A percentile compares a stretch with the other conserved stretches of the same genome.
phyloP scores from a whole-genome alignment of 2,888 invertebrate species.

The Drosophila anceps region DNA sequence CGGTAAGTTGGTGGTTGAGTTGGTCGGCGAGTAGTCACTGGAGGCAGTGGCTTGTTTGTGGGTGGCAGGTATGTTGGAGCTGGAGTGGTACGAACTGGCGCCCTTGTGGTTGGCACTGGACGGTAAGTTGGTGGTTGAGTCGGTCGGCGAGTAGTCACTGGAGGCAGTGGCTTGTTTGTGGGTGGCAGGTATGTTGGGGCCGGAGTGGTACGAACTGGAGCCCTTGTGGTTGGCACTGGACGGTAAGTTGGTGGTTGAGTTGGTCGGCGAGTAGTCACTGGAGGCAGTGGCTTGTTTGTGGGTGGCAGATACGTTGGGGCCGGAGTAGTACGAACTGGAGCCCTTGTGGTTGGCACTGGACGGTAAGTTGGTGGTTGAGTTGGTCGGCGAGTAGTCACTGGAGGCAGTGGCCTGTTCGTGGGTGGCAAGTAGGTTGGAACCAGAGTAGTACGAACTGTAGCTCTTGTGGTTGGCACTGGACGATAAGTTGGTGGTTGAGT shows the following conservation, averaged over 20 bases:
- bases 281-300: conserved; percentile 55
- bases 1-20: too few relatives aligned
- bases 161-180: conserved; percentile 55
- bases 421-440: conserved; percentile 31
- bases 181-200: conserved; percentile 65
- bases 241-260: conserved; percentile 1
- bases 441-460: conserved; percentile 1
- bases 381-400: conserved; percentile 53
- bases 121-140: conserved; percentile 2
- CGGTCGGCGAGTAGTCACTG: conserved; percentile 50
- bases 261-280: conserved; percentile 50
- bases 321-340: conserved; percentile 31
- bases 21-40: too few relatives aligned
- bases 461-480: conserved; percentile 28
- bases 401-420: conserved; percentile 61
- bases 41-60: conserved; percentile 53
- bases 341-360: conserved; percentile 29
- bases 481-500: conserved; percentile 48
- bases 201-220: conserved; percentile 30
- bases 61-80: conserved; percentile 65
- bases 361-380: conserved; percentile 49
- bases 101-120: conserved; percentile 28
- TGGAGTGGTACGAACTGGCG: conserved; percentile 31
- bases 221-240: conserved; percentile 27
- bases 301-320: conserved; percentile 65